Evolutionary conservation across 2,797 vertebrate genomes (phyloP).

Genomic region (Heterohyrax brucei): DNA sequence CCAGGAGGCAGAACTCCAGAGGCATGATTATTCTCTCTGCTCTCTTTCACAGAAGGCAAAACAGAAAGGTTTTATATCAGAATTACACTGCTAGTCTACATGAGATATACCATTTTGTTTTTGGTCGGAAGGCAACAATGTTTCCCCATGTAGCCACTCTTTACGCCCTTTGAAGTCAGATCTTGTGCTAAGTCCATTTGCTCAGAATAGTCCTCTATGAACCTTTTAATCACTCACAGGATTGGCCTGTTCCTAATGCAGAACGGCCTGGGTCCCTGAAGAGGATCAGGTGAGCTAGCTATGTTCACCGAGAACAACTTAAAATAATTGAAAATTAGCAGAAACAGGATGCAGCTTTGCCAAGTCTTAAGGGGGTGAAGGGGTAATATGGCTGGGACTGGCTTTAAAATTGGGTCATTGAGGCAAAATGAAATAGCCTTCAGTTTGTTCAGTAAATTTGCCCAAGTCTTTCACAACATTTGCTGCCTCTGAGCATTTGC

Average conservation of each 20-base stretch:
- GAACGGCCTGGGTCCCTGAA: conserved; percentile 28
- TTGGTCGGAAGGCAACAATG: conserved; percentile 77
- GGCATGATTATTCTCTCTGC: background rate
- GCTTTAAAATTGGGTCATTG: conserved; percentile 21
- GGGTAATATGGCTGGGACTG: background rate
- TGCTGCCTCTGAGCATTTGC: conserved; percentile 13
- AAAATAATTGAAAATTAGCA: conserved; percentile 67
- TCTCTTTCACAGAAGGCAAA: background rate
- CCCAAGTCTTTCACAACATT: background rate
- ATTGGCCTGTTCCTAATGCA: conserved; percentile 72
- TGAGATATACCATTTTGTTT: conserved; percentile 61
- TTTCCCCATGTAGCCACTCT: conserved; percentile 68
- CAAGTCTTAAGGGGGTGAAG: background rate
- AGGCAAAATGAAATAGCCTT: conserved; percentile 40
- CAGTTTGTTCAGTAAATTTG: background rate
- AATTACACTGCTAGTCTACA: conserved; percentile 13
- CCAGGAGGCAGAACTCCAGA: background rate
- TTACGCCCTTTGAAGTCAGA: conserved; percentile 80
- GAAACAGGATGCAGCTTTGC: conserved; percentile 49
- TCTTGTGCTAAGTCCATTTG: conserved; percentile 75
- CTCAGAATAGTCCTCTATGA: conserved; percentile 64
- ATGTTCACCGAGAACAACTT: conserved; percentile 59
- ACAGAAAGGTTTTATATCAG: background rate
- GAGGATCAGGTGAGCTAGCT: conserved; percentile 45
- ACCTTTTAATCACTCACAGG: conserved; percentile 72